Evolutionary conservation across 2,113 vertebrate genomes (phyloP).

Genomic region (Sarotherodon lohbergeri): DNA sequence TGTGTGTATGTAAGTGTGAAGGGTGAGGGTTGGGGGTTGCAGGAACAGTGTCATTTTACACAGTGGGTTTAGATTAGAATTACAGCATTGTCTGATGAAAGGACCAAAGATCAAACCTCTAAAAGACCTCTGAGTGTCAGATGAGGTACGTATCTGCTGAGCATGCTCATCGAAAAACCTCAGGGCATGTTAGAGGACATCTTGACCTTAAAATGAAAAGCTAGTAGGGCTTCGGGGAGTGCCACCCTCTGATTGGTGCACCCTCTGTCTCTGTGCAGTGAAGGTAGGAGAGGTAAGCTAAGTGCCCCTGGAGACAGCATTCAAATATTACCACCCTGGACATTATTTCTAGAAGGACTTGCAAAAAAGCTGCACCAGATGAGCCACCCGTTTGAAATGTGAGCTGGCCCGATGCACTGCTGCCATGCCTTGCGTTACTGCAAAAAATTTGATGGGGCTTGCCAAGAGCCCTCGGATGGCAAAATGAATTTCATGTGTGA

Average conservation of each 20-base stretch:
- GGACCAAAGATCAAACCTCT: constrained; percentile 12
- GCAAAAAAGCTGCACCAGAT: constrained; percentile 51
- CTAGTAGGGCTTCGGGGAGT: neutral
- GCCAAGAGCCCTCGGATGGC: constrained; percentile 55
- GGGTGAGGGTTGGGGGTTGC: neutral
- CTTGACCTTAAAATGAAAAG: neutral
- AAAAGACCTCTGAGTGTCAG: neutral
- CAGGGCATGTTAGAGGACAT: neutral
- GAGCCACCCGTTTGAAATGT: constrained; percentile 66
- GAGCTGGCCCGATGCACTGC: constrained; percentile 55
- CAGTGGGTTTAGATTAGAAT: constrained; percentile 29
- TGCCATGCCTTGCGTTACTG: constrained; percentile 56
- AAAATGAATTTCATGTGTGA: constrained; percentile 45
- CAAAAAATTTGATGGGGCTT: constrained; percentile 31
- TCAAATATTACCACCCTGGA: constrained; percentile 67
- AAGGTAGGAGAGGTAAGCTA: constrained; percentile 37
- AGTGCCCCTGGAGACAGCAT: constrained; percentile 69
- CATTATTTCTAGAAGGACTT: constrained; percentile 73
- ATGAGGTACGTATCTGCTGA: neutral
- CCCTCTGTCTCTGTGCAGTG: constrained; percentile 56
- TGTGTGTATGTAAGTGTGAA: neutral
- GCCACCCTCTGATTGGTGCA: constrained; percentile 50
- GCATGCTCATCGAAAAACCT: neutral
- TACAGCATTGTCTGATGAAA: constrained; percentile 25
- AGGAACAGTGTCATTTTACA: constrained; percentile 52